These are phyloP conservation scores for Salvelinus namaycush DNA, from an alignment of 2,113 vertebrate genomes.

Conservation along the genomic window DNA sequence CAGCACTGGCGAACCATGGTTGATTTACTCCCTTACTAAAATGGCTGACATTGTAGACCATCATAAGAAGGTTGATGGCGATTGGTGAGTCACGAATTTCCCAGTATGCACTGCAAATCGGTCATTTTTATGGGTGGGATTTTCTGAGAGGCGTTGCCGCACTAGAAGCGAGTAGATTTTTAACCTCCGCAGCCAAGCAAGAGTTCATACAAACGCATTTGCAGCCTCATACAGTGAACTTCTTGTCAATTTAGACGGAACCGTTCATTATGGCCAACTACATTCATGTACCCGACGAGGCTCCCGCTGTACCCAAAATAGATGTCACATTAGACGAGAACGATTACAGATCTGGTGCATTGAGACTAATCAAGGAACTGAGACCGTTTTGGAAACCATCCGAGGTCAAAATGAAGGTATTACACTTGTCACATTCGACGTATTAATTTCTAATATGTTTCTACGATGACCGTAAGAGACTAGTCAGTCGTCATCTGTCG, in stretches of 20 bases:
- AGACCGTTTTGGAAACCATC: conserved; percentile 76
- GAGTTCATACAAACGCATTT: conserved; percentile 20
- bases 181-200: conserved; percentile 19
- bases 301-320: conserved; percentile 75
- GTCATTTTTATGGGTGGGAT: conserved; percentile 31
- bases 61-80: too few relatives aligned
- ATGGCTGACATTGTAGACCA: too few relatives aligned
- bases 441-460: background rate
- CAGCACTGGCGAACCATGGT: too few relatives aligned
- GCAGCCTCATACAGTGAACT: background rate
- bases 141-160: conserved; percentile 37
- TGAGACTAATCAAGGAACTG: conserved; percentile 72
- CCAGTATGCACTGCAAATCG: conserved; percentile 55
- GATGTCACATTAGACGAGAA: conserved; percentile 75
- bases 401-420: conserved; percentile 79
- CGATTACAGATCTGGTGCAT: conserved; percentile 71
- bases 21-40: too few relatives aligned
- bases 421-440: background rate
- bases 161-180: background rate
- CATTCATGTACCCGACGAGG: conserved; percentile 79
- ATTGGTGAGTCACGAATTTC: background rate
- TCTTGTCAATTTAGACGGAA: background rate
- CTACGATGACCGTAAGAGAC: background rate
- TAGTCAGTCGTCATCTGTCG: background rate
- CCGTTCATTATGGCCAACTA: conserved; percentile 71